Base-by-base conservation (phyloP, 2,797 vertebrate genomes). In the Chelon labrosus region DNA sequence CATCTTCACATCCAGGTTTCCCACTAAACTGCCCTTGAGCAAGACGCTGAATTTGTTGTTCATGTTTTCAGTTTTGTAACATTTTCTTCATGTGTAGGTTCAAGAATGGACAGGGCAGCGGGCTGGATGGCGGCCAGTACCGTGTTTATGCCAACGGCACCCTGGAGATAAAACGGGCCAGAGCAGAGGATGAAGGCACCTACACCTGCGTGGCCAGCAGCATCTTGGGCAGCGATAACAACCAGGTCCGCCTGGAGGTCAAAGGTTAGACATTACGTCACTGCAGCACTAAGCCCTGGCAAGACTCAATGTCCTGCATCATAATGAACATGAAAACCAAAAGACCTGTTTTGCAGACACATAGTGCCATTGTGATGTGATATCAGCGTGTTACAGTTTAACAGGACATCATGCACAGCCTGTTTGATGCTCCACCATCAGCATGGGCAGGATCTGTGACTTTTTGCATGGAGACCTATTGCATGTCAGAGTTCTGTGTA, bases 51-150 rank as follows among this genome's bases (percentile, higher is more conserved):
- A 46, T 7, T 20, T 49, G n/a, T 20, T 4, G n/a, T n/a, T 19
- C 1, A 31, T 50, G 44, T 46, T 5, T 1, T 16, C 5, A 1
- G n/a, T n/a, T 16, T 51, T 19, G 12, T 2, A 10, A 2, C 60
- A 42, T 25, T 64, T 12, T 54, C 2, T 25, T 3, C 47, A 60
- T 68, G 54, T 88, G 73, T 75, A 99, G 98, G 98, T 99, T 99
- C 94, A 99, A 98, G 94, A 98, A 99, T 0, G 98, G 97, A 55
- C 97, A 97, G 75, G 98, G 98, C 68, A 99, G 97, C 57, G 97
- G 95, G 16, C 91, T 99, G 88, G 96, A 99, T 2, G 98, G 97
- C 0, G 97, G 96, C 8, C 97, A 98, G 63, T 99, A 99, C 93
- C 95, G 93, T 0, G 93, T 94, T 0, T 93, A 98, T 0, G 91